phyloP scores from a whole-genome alignment of 2,797 vertebrate genomes.

The Ficedula albicollis region DNA sequence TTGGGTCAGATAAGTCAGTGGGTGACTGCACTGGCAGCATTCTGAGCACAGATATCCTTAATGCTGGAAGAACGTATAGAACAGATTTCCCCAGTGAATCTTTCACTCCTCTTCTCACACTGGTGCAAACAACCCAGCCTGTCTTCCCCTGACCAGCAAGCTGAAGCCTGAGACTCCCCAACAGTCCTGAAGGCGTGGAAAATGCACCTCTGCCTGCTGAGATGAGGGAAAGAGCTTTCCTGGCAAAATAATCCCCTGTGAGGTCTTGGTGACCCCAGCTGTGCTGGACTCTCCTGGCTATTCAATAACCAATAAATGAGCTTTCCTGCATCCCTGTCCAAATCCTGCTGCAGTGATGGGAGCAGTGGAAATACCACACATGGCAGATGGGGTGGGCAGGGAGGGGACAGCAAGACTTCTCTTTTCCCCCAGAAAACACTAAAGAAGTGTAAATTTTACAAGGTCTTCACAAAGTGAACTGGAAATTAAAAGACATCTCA shows the following conservation, averaged over 20 bases:
- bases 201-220: not conserved
- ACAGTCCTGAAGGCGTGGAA: not conserved
- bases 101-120: not conserved
- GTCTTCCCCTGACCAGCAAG: not conserved
- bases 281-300: not conserved
- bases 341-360: not conserved
- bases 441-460: not conserved
- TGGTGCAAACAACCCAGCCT: not conserved
- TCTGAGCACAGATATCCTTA: not conserved
- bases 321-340: not conserved
- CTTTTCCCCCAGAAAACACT: not conserved
- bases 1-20: not conserved
- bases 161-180: not conserved
- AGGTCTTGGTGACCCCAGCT: not conserved
- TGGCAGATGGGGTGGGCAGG: not conserved
- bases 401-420: not conserved
- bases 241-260: not conserved
- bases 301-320: not conserved
- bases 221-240: not conserved
- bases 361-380: not conserved
- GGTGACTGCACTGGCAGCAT: not conserved
- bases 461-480: not conserved
- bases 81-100: not conserved
- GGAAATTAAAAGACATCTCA: not conserved
- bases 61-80: fast-evolving